Percentiles rank a stretch among this genome's conserved stretches.
phyloP scores from a whole-genome alignment of 2,113 vertebrate species.

The Crypturellus undulatus region DNA sequence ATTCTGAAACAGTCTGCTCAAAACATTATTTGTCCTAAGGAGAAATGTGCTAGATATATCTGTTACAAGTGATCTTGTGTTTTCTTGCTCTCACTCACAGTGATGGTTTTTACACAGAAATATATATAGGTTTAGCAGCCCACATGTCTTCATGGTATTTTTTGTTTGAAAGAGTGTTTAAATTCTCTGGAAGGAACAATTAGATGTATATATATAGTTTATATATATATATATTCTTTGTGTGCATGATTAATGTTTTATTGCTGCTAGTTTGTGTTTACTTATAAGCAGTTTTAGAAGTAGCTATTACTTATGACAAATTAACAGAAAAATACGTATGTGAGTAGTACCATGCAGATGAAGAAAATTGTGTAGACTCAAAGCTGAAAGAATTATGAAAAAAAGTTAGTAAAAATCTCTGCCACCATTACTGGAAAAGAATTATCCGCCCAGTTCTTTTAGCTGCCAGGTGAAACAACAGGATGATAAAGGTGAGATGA shows the following conservation, averaged over 20 bases:
- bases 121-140: background rate
- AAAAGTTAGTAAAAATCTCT: background rate
- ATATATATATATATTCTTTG: background rate
- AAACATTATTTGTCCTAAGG: background rate
- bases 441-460: background rate
- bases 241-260: background rate
- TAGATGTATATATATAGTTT: background rate
- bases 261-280: background rate
- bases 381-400: background rate
- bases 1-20: background rate
- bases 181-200: background rate
- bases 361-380: background rate
- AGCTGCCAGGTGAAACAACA: background rate
- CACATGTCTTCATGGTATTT: background rate
- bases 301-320: background rate
- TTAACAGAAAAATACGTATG: background rate
- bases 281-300: background rate
- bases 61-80: background rate
- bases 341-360: background rate
- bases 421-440: background rate
- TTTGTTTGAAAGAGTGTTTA: background rate
- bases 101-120: background rate
- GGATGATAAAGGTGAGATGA: background rate
- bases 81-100: background rate
- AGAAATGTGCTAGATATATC: background rate